Evolutionary conservation across 1,140 invertebrate genomes (phyloP).

Genomic region (Drosophila novamexicana): DNA sequence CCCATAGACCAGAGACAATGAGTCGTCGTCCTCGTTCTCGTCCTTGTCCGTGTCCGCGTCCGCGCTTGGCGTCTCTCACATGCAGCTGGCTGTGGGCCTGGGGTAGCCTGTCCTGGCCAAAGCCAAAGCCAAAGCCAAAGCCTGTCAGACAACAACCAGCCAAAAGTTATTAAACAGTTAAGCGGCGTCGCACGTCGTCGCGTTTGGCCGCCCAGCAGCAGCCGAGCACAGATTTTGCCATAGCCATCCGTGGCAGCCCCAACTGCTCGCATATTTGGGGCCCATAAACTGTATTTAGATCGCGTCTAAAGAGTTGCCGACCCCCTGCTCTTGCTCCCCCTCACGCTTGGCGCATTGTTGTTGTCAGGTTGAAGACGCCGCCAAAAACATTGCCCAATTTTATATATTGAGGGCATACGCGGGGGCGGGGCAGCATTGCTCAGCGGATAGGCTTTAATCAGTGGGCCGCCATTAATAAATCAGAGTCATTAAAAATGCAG

Average conservation of each 20-base stretch:
- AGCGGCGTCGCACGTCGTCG: conserved; percentile 78
- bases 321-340: too few relatives aligned
- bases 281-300: conserved; percentile 55
- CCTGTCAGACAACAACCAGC: conserved; percentile 47
- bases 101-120: not conserved
- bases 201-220: conserved; percentile 48
- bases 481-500: conserved; percentile 84
- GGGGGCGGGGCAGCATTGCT: conserved; percentile 22
- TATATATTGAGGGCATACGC: conserved; percentile 52
- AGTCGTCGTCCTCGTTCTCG: conserved; percentile 54
- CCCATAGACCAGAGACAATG: conserved; percentile 80
- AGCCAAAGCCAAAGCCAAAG: conserved; percentile 15
- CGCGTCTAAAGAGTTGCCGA: conserved; percentile 54
- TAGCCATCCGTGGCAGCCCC: conserved; percentile 1
- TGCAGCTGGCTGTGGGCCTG: conserved; percentile 1
- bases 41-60: not conserved
- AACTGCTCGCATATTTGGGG: conserved; percentile 18
- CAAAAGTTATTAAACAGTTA: conserved; percentile 81
- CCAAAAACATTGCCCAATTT: conserved; percentile 66
- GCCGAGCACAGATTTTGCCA: conserved; percentile 62
- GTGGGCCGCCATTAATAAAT: conserved; percentile 83
- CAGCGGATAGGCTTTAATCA: conserved; percentile 77
- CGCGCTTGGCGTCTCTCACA: conserved; percentile 20
- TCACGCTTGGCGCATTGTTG: conserved; percentile 18
- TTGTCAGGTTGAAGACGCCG: conserved; percentile 66